Conservation (phyloP, 2,888 invertebrate genomes). For the Nomada goodeniana region DNA sequence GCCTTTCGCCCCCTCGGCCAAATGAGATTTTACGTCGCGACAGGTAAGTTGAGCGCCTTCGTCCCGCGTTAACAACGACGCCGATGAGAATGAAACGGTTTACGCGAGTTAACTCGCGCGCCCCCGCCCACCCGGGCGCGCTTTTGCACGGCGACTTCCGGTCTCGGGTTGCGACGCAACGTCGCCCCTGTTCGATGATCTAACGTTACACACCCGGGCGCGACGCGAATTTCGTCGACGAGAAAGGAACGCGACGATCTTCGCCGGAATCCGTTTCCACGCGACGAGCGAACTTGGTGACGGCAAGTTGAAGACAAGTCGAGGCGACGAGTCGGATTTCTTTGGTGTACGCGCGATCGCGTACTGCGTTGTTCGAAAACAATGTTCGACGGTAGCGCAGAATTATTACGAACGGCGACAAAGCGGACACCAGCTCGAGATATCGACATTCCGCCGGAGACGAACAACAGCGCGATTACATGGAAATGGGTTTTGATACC, state of each 20-base stretch:
- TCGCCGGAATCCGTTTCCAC: too few relatives aligned
- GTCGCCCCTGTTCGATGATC: background rate
- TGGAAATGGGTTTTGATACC: constrained; percentile 63
- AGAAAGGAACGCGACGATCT: background rate
- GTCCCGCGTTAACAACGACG: constrained; percentile 34
- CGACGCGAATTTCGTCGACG: constrained; percentile 10
- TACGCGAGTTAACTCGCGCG: constrained; percentile 35
- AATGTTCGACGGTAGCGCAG: constrained; percentile 31
- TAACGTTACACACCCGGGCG: constrained; percentile 2
- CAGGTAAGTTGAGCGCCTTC: constrained; percentile 13
- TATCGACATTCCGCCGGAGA: constrained; percentile 53
- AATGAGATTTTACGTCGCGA: constrained; percentile 76
- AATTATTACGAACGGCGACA: constrained; percentile 65
- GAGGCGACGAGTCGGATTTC: constrained; percentile 2
- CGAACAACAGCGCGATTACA: constrained; percentile 68
- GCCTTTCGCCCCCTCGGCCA: constrained; percentile 69
- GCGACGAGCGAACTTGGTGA: too few relatives aligned
- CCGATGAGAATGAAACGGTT: constrained; percentile 60
- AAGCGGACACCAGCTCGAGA: background rate
- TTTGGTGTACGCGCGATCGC: background rate
- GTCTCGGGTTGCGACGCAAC: background rate
- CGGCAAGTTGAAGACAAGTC: constrained; percentile 11
- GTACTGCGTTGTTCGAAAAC: constrained; percentile 3
- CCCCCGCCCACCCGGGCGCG: background rate
- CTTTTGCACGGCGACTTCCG: background rate